Base-by-base conservation (phyloP, 1,140 invertebrate genomes). In the Hyposmocoma kahamanoa region DNA sequence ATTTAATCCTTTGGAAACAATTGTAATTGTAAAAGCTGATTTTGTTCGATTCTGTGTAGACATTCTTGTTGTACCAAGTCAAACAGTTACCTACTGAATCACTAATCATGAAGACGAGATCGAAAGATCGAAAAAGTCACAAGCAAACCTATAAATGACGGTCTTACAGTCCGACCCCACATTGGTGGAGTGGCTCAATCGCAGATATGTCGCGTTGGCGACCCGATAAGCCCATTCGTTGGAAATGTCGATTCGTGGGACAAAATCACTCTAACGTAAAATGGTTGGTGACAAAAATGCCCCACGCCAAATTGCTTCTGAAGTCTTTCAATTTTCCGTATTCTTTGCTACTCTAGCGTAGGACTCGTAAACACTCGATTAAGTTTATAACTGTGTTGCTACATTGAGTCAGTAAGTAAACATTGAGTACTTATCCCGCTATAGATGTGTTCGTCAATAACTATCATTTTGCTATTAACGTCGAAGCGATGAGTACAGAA, bases 1-100 rank as follows among this genome's bases (percentile, higher is more conserved):
- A 72, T 74, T 76, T 74, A 74, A 74, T 71, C 68, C 58, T 52
- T 58, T 4, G 53, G 57, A 62, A 66, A 69, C 62, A 61, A 50
- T 59, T 50, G 64, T 47, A 71, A 72, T 72, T 73, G 57, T 47
- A 50, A 57, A 67, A 73, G 15, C 18, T n/a, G 32, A 17, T 36
- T 36, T 1, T 15, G 32, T n/a, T 6, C 2, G n/a, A 36, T 17
- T 36, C 11, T 2, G 1, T 15, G 15, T 17, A 13, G 28, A 13
- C 28, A 1, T 15, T 13, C 13, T 36, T 36, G 32, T 36, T 36
- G 8, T 2, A n/a, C n/a, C n/a, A n/a, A n/a, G n/a, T n/a, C n/a
- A n/a, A 17, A 36, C 32, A n/a, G 32, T 17, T 36, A 36, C 15
- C 32, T 13, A 15, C 46, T 56, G 59, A 59, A 63, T 63, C 32